Percentiles rank a stretch among this genome's conserved stretches.
Evolutionary conservation across 2,797 vertebrate species (phyloP).

Genomic region (Coranthus polyacanthus): DNA sequence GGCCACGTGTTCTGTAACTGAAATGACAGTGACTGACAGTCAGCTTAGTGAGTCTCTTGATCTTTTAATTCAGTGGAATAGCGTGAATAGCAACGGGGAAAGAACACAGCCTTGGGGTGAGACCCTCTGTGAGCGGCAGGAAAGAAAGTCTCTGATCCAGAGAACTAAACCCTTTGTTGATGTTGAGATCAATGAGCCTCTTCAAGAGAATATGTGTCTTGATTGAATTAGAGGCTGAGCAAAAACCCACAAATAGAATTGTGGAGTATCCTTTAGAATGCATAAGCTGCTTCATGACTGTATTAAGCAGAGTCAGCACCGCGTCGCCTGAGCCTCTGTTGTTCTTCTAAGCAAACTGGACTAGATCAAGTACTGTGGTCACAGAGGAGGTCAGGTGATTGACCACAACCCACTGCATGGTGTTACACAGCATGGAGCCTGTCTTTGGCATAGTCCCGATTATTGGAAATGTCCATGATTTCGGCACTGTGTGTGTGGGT

Average conservation of each 20-base stretch:
- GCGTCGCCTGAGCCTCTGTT: neutral
- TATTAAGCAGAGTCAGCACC: conserved; percentile 6
- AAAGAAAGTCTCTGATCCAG: neutral
- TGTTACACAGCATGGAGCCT: conserved; percentile 10
- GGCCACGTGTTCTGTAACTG: no score
- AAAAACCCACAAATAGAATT: no score
- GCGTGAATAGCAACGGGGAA: no score
- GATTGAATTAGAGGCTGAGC: conserved; percentile 5
- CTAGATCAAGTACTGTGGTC: neutral
- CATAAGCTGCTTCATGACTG: neutral
- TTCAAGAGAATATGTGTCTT: conserved; percentile 11
- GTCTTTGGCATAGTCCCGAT: no score
- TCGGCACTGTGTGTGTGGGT: no score
- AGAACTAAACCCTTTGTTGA: conserved; percentile 9
- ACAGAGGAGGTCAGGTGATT: neutral
- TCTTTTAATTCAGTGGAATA: no score
- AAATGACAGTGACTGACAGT: no score
- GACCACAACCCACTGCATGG: neutral
- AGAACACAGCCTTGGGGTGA: no score
- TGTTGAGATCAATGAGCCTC: conserved; percentile 16
- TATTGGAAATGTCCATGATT: no score
- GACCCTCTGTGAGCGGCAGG: no score
- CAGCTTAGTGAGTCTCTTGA: no score
- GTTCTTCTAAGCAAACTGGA: neutral
- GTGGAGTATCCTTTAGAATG: neutral